Conservation (phyloP, 2,888 invertebrate species). For the Agriopis aurantiaria region DNA sequence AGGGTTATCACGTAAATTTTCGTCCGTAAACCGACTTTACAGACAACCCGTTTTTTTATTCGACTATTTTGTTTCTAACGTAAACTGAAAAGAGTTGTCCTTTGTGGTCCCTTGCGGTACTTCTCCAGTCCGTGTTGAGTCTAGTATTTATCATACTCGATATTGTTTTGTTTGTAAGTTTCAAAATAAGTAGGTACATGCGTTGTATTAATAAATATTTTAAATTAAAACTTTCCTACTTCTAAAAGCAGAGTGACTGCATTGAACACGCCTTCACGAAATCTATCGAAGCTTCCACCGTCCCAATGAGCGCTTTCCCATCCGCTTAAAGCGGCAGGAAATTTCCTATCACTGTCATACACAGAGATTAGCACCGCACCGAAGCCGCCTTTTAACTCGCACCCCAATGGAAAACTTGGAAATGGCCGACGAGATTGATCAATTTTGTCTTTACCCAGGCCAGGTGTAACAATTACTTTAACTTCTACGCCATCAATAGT, state of each 20-base stretch:
- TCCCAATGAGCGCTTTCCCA: constrained; percentile 20
- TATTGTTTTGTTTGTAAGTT: no score
- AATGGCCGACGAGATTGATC: constrained; percentile 30
- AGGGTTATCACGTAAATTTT: no score
- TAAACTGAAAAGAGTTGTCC: no score
- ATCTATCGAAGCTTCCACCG: constrained; percentile 13
- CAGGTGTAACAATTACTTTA: constrained; percentile 38
- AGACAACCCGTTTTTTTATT: no score
- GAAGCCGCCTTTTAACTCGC: constrained; percentile 24
- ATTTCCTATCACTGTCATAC: constrained; percentile 42
- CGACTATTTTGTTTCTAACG: no score
- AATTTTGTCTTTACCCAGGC: constrained; percentile 31
- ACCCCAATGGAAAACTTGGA: constrained; percentile 26
- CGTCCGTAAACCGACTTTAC: no score
- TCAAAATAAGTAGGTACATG: neutral
- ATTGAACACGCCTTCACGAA: neutral
- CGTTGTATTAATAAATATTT: no score
- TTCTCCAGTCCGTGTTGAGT: no score
- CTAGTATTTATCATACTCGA: no score
- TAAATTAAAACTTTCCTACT: no score
- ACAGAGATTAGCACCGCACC: constrained; percentile 34
- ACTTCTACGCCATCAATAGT: constrained; percentile 33
- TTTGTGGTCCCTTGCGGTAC: no score
- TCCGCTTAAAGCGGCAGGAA: constrained; percentile 35
- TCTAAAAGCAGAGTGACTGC: neutral